phyloP scores from a whole-genome alignment of 2,113 vertebrate species.

The Ceratotherium simum region DNA sequence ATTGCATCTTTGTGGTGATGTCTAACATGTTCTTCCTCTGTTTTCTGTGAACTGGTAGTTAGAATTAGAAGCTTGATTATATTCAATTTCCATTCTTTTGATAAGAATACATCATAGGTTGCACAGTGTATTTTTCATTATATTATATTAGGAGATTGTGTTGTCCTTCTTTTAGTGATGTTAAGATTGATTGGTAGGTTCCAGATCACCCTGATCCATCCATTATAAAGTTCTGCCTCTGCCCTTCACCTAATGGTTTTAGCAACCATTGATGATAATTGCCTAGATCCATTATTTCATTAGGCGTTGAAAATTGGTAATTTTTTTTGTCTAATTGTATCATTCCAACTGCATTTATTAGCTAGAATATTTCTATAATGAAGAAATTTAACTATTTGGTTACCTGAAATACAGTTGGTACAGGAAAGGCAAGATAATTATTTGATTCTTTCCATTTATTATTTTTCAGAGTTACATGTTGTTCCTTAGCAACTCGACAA shows the following conservation, averaged over 20 bases:
- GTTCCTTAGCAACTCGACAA: background rate
- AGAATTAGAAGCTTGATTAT: background rate
- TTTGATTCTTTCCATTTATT: constrained; percentile 39
- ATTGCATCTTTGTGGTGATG: background rate
- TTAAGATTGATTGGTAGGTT: background rate
- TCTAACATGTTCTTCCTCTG: background rate
- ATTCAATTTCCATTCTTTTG: background rate
- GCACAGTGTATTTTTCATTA: background rate
- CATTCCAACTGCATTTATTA: background rate
- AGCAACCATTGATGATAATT: background rate
- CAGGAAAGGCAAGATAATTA: background rate
- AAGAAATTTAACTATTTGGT: background rate
- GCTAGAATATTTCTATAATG: background rate
- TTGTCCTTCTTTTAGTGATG: background rate
- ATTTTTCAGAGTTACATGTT: constrained; percentile 27
- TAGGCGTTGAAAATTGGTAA: background rate
- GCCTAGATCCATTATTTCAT: background rate
- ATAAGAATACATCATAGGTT: background rate
- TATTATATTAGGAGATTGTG: background rate
- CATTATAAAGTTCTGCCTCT: background rate
- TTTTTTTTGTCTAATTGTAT: background rate
- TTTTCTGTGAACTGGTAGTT: background rate
- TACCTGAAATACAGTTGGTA: background rate
- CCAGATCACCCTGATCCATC: background rate
- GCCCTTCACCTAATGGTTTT: background rate